phyloP scores from a whole-genome alignment of 2,797 vertebrate genomes.

The Danio jaintianensis region DNA sequence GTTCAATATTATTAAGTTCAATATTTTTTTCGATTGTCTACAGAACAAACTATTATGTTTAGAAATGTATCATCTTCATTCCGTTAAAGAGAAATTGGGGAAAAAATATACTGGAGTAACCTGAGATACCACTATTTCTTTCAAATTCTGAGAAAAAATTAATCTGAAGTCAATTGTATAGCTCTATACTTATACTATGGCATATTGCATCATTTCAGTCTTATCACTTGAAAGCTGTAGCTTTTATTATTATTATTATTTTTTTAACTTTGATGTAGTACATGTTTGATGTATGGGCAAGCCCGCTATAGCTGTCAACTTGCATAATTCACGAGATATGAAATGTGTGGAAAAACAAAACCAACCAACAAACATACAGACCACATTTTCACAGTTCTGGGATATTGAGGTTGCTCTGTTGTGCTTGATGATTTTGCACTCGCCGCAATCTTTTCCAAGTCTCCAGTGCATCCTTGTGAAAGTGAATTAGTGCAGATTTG shows the following conservation, averaged over 20 bases:
- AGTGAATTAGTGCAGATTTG: constrained; percentile 48
- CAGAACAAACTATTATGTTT: too few relatives aligned
- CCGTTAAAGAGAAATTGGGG: too few relatives aligned
- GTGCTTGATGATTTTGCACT: constrained; percentile 9
- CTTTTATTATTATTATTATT: not conserved
- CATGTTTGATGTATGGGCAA: not conserved
- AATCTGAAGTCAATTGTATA: too few relatives aligned
- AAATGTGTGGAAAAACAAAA: not conserved
- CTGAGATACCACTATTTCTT: too few relatives aligned
- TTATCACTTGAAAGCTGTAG: too few relatives aligned
- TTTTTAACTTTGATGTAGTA: not conserved
- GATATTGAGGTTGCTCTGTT: constrained; percentile 1
- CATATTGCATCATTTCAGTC: too few relatives aligned
- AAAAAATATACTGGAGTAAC: too few relatives aligned
- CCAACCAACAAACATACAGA: not conserved
- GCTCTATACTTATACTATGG: too few relatives aligned
- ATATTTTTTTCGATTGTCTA: too few relatives aligned
- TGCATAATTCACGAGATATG: constrained; percentile 18
- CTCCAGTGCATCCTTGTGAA: constrained; percentile 40
- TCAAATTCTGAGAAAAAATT: too few relatives aligned
- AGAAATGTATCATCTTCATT: too few relatives aligned
- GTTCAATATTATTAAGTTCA: too few relatives aligned
- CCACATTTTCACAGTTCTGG: not conserved
- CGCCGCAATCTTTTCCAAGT: constrained; percentile 5
- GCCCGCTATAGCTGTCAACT: not conserved